Conservation (phyloP, 64 coral and sea anemone genomes). For the Acropora tenuis region DNA sequence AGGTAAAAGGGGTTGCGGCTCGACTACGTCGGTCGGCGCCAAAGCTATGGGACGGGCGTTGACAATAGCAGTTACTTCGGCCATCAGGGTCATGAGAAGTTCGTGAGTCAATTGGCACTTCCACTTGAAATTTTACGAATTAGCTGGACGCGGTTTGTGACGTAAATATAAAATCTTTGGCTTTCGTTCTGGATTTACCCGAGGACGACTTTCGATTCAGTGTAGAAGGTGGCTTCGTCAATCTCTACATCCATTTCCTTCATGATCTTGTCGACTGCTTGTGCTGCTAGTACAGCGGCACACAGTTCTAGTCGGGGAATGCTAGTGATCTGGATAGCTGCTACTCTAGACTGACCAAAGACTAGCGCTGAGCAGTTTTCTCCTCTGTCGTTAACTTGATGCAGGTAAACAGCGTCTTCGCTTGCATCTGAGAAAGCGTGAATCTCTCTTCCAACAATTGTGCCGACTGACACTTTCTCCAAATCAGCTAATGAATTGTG, state of each 20-base stretch:
- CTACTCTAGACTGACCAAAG: conserved; percentile 65
- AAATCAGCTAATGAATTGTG: not conserved
- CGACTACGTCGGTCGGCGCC: not conserved
- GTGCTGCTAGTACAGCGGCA: conserved; percentile 34
- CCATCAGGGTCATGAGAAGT: not conserved
- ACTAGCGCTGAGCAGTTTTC: conserved; percentile 36
- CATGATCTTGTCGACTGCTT: conserved; percentile 40
- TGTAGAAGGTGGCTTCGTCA: no score
- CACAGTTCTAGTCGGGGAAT: no score
- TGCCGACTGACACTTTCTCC: not conserved
- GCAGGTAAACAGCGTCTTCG: no score
- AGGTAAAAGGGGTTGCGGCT: conserved; percentile 1
- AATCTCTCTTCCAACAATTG: no score
- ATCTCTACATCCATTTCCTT: conserved; percentile 39
- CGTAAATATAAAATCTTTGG: no score
- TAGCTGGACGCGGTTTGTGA: no score
- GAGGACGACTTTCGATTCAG: no score
- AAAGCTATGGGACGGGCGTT: not conserved
- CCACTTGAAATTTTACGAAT: no score
- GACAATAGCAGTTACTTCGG: not conserved
- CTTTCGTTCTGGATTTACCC: no score
- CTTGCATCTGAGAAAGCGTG: no score
- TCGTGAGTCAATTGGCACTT: not conserved
- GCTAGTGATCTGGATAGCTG: conserved; percentile 40
- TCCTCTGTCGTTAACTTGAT: no score